phyloP scores from a whole-genome alignment of 2,113 vertebrate species.

The Canis aureus region DNA sequence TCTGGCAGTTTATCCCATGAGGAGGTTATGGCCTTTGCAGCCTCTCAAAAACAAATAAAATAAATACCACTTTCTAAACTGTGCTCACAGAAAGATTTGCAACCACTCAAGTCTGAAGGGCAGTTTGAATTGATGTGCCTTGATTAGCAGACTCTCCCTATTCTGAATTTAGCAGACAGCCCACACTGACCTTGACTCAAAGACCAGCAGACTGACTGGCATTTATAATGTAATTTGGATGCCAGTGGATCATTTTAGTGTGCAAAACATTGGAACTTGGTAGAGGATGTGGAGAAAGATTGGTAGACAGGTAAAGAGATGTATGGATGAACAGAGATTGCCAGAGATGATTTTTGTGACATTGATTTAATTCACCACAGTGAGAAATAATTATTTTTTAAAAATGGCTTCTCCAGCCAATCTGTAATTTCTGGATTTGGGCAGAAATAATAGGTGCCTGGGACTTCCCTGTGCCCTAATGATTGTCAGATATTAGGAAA shows the following conservation, averaged over 20 bases:
- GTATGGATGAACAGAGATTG: not conserved
- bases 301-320: not conserved
- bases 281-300: not conserved
- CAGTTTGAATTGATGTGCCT: conserved; percentile 71
- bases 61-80: not conserved
- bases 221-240: not conserved
- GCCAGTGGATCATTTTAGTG: not conserved
- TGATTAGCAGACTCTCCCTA: not conserved
- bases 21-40: conserved; percentile 65
- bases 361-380: not conserved
- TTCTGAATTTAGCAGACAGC: conserved; percentile 38
- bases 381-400: conserved; percentile 37
- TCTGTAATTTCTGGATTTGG: not conserved
- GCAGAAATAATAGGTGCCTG: not conserved
- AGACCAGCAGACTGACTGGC: not conserved
- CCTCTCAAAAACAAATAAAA: conserved; percentile 74
- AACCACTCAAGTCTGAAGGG: conserved; percentile 61
- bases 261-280: not conserved
- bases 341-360: not conserved
- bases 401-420: not conserved
- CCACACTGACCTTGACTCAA: conserved; percentile 38
- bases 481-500: not conserved
- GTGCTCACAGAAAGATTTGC: conserved; percentile 44
- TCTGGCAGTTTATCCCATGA: conserved; percentile 64
- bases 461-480: not conserved